Conservation (phyloP, 2,113 vertebrate species). For the Lepisosteus oculatus region DNA sequence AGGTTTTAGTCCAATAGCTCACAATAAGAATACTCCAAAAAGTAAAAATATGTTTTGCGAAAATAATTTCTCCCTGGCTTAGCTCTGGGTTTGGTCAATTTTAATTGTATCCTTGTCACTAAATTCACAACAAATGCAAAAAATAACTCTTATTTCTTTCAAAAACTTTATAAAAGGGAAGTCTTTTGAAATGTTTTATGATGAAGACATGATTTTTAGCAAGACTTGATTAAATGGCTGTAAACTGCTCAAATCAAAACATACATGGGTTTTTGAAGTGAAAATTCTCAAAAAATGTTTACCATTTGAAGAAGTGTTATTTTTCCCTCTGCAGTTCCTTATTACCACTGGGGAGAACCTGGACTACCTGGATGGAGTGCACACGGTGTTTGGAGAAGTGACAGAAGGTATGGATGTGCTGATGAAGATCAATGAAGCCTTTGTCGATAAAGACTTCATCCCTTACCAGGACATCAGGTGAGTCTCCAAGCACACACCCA, state of each 20-base stretch:
- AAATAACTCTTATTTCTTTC: no score
- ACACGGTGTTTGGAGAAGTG: constrained; percentile 95
- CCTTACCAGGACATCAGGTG: constrained; percentile 96
- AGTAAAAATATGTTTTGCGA: no score
- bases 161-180: no score
- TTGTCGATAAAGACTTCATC: constrained; percentile 91
- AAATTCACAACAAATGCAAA: no score
- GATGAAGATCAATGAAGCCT: constrained; percentile 87
- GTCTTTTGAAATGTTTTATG: no score
- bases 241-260: neutral
- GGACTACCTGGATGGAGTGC: constrained; percentile 91
- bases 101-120: no score
- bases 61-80: no score
- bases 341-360: constrained; percentile 88
- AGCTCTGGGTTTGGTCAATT: no score
- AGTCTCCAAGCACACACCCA: neutral
- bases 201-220: no score
- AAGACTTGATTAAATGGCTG: neutral
- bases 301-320: constrained; percentile 26
- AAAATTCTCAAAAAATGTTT: neutral
- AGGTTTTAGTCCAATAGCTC: no score
- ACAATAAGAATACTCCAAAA: no score
- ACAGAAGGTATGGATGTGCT: constrained; percentile 91
- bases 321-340: constrained; percentile 76
- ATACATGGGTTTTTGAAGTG: neutral